phyloP scores from a whole-genome alignment of 2,113 vertebrate genomes.

The Oncorhynchus clarkii region DNA sequence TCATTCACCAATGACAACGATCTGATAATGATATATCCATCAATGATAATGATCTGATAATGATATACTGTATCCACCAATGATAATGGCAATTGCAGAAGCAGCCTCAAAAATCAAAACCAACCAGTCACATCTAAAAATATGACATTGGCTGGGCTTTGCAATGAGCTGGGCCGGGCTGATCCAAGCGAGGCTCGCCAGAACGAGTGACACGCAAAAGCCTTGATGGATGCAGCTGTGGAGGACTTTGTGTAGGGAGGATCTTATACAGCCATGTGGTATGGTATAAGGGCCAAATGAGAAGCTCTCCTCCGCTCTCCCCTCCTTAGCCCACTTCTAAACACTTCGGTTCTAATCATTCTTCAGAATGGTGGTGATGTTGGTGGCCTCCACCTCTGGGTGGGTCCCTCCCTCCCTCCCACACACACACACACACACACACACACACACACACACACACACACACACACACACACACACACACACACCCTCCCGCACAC shows the following conservation, averaged over 20 bases:
- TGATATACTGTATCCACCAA: conserved; percentile 66
- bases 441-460: too few relatives aligned
- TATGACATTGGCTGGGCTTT: conserved; percentile 23
- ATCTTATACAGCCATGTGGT: not conserved
- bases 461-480: not conserved
- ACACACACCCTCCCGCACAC: too few relatives aligned
- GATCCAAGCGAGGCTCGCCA: not conserved
- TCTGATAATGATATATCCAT: conserved; percentile 68
- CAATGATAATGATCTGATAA: conserved; percentile 73
- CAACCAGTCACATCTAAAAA: conserved; percentile 58
- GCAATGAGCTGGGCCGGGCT: not conserved
- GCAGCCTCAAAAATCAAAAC: conserved; percentile 46
- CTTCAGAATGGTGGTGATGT: not conserved
- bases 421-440: too few relatives aligned
- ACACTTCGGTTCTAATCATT: conserved; percentile 49
- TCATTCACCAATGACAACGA: conserved; percentile 73
- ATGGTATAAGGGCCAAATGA: not conserved
- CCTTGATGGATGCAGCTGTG: conserved; percentile 44
- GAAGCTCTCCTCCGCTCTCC: not conserved
- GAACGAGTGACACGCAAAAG: conserved; percentile 44
- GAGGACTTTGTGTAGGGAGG: conserved; percentile 16
- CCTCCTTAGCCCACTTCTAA: conserved; percentile 48
- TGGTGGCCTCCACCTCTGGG: conserved; percentile 32
- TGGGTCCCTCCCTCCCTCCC: conserved; percentile 15
- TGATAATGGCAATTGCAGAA: conserved; percentile 74